A percentile compares a stretch with the other conserved stretches of the same genome.
Conservation (phyloP, 2,888 invertebrate species). For the Ichneumon xanthorius region DNA sequence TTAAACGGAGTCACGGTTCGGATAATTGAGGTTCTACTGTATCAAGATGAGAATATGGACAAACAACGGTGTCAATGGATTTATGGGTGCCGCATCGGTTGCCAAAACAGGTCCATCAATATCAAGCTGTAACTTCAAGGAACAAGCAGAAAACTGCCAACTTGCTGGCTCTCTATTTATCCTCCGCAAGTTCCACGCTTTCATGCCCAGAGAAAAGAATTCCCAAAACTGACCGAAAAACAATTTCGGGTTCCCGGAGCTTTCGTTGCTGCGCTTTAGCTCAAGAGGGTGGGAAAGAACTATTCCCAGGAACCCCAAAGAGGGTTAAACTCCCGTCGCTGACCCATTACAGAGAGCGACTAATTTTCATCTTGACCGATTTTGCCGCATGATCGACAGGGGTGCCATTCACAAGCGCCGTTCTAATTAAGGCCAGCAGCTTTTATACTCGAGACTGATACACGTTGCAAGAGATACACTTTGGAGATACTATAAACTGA, state of each 20-base stretch:
- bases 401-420: slow-evolving; percentile 66
- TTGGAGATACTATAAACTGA: background rate
- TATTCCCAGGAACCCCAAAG: too few species aligned
- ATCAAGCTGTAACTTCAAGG: background rate
- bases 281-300: too few species aligned
- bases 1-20: too few species aligned
- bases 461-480: background rate
- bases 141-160: background rate
- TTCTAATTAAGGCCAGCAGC: slow-evolving; percentile 57
- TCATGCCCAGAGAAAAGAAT: background rate
- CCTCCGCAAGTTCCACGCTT: background rate
- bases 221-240: background rate
- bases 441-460: background rate
- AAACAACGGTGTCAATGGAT: too few species aligned
- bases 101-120: background rate
- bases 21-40: too few species aligned
- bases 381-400: slow-evolving; percentile 79
- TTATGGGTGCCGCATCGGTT: too few species aligned
- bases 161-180: background rate
- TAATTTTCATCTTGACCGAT: slow-evolving; percentile 75
- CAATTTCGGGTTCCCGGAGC: background rate
- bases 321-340: background rate
- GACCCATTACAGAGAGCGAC: slow-evolving; percentile 1
- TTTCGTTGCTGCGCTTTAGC: too few species aligned
- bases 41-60: too few species aligned